Percentiles rank a stretch among this genome's conserved stretches.
Conservation (phyloP, 1,140 invertebrate species). For the Drosophila nannoptera region DNA sequence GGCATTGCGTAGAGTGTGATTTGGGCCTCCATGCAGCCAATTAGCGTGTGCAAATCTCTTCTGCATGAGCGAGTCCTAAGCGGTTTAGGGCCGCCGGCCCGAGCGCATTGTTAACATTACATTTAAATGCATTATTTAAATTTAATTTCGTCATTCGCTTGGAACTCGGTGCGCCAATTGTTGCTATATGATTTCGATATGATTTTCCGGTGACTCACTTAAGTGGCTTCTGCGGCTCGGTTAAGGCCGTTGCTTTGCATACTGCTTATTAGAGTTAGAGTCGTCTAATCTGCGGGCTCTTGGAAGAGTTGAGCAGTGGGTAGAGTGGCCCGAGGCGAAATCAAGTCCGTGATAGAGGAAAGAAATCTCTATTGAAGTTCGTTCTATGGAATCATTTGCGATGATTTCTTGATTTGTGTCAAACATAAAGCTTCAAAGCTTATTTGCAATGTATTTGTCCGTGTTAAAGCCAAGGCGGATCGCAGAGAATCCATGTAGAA, state of each 20-base stretch:
- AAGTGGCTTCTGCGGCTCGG: conserved; percentile 28
- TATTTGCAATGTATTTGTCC: neutral
- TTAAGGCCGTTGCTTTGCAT: conserved; percentile 11
- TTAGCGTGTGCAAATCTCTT: conserved; percentile 71
- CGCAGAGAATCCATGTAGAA: conserved; percentile 54
- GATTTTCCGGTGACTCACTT: conserved; percentile 13
- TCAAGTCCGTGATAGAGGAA: too few relatives aligned
- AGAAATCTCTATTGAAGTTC: too few relatives aligned
- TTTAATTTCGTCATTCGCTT: conserved; percentile 54
- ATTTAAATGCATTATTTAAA: conserved; percentile 66
- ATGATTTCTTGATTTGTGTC: too few relatives aligned
- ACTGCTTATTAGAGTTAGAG: neutral
- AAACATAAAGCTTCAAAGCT: conserved; percentile 30
- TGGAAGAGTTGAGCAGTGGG: conserved; percentile 5
- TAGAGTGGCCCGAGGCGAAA: neutral
- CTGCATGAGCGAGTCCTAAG: conserved; percentile 67
- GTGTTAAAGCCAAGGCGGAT: conserved; percentile 10
- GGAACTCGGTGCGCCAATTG: conserved; percentile 42
- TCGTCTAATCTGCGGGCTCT: conserved; percentile 27
- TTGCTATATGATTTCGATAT: conserved; percentile 15
- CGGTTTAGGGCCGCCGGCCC: conserved; percentile 50
- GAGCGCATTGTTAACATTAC: conserved; percentile 18
- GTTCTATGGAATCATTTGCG: too few relatives aligned
- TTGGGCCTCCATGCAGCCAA: conserved; percentile 49
- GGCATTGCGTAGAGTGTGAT: conserved; percentile 5